Evolutionary conservation across 1,140 invertebrate genomes (phyloP), one percentile per base, ranked within the genome.

Genomic region (Diploscapter pachys): DNA sequence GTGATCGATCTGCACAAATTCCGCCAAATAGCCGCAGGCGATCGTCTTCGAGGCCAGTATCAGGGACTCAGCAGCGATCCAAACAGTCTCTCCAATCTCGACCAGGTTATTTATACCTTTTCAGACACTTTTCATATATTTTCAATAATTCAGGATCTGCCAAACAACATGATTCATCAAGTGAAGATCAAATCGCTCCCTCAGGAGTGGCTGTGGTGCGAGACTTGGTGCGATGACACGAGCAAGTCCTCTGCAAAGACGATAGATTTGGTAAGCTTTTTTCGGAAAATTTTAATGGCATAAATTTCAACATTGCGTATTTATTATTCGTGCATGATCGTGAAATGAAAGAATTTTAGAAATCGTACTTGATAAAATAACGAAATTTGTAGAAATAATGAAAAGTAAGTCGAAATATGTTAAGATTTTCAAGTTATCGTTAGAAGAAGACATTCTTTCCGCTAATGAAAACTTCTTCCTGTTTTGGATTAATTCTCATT

Each of bases 161-260:
- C 92, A n/a, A 93, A 93, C 83, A 93, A 98, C 86, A 99, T 99
- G 97, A 98, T 99, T 77, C 96, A 99, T 89, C 96, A 86, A 69
- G 96, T 99, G 63, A 90, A 92, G 1, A 98, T 99, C 71, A 98
- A 99, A 86, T 98, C 95, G 0, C 88, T 99, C 79, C 96, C 97
- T 3, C 96, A 99, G 86, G 96, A 99, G 84, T 99, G 97, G 96
- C 87, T 99, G n/a, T 99, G 96, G 95, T 99, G 97, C 87, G 96
- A 99, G 89, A 99, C 97, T 0, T 99, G 97, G 97, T 99, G 97
- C 86, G 93, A 93, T 85, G 92, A 97, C 82, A 89, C 86, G 9
- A 93, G 93, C 0, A 97, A 98, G 86, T 88, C 89, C 78, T 90
- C 90, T 78, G 97, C 97, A 3, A 99, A 99, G 88, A 98, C 96